Base-by-base conservation (phyloP, 2,113 vertebrate genomes). In the Desmodus rotundus region DNA sequence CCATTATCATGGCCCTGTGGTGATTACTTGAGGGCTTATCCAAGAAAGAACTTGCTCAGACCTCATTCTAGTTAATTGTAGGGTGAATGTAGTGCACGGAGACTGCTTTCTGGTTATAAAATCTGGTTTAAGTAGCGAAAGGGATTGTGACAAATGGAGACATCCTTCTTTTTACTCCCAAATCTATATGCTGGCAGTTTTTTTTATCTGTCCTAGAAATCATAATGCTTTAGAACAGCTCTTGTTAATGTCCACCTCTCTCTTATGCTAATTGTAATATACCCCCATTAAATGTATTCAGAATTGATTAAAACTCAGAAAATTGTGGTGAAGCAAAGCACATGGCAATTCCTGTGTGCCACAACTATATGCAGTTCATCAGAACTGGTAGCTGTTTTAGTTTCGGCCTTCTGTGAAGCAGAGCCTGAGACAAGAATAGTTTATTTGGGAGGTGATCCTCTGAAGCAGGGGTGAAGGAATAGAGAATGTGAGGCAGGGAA, bases 121-220 rank as follows among this genome's bases (percentile, higher is more conserved):
- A 58, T 74, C 6, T 58, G 54, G 10, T 26, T 89, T 86, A 47
- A 13, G 26, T 43, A 89, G 65, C n/a, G 45, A 58, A 58, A 91
- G 65, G 19, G 58, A 61, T 76, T 85, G n/a, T 82, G 52, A 9
- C 36, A 86, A 81, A 81, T 22, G 36, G 41, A 97, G 78, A 74
- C 43, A 58, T 45, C 17, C 63, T 93, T 26, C 26, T 85, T 36
- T 83, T 45, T 7, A 20, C 61, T 22, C 4, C 36, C 8, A 38
- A 61, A 11, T 90, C 22, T 28, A 52, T 36, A 0, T 8, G 58
- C 8, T 68, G 68, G 50, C 9, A 43, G 14, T 26, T 95, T 43
- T 43, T 73, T 92, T 94, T 26, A 84, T 90, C 36, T 81, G 28
- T 84, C 31, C 15, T 85, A 45, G 74, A 89, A 87, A 91, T 94